Evolutionary conservation across 2,797 vertebrate species (phyloP).

Genomic region (Sebastes ruberrimus): DNA sequence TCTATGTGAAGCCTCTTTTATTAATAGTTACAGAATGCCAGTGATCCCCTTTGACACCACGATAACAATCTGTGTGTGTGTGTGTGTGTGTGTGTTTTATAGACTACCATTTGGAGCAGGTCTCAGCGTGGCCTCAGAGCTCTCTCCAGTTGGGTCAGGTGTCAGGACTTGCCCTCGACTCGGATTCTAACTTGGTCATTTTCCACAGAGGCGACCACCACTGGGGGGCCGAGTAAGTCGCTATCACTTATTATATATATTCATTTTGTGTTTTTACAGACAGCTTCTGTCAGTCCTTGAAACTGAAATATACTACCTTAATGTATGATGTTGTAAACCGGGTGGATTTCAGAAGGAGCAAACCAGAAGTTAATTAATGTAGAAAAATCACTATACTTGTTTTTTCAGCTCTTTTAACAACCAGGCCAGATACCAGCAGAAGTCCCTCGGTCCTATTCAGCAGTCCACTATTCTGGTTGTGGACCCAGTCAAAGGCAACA

Average conservation of each 20-base stretch:
- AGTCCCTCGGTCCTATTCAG: constrained; percentile 90
- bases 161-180: constrained; percentile 93
- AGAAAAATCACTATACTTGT: neutral
- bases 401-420: constrained; percentile 89
- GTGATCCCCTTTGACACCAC: neutral
- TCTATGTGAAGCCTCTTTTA: neutral
- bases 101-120: constrained; percentile 91
- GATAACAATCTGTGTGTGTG: neutral
- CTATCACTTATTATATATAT: neutral
- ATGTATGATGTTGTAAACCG: neutral
- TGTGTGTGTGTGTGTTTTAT: constrained; percentile 9
- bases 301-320: too few relatives aligned
- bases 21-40: neutral
- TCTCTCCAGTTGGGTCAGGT: constrained; percentile 91
- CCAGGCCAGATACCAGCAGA: constrained; percentile 88
- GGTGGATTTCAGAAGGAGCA: neutral
- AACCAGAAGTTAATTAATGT: neutral
- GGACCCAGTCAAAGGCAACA: constrained; percentile 83
- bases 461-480: constrained; percentile 92
- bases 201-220: constrained; percentile 94
- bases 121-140: constrained; percentile 86
- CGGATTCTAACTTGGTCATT: constrained; percentile 89
- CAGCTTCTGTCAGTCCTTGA: too few relatives aligned
- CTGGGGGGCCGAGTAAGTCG: constrained; percentile 91
- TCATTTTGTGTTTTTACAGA: neutral